These are phyloP conservation scores for Bufotes viridis DNA, from an alignment of 2,797 vertebrate species.

Conservation along the genomic window DNA sequence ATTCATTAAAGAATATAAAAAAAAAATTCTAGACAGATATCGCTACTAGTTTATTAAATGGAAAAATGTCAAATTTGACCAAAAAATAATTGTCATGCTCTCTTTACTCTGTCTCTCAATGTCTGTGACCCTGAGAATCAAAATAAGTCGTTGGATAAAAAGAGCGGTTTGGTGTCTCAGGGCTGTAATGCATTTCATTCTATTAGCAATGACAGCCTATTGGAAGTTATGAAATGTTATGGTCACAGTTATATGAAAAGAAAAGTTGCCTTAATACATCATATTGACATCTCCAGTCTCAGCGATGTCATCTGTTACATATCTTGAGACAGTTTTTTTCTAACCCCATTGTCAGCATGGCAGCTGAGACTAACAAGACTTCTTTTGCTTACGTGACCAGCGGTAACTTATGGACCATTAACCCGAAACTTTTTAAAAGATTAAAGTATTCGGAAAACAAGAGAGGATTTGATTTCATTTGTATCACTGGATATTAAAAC, in stretches of 20 bases:
- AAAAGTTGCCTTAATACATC: constrained; percentile 61
- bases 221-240: constrained; percentile 54
- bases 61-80: constrained; percentile 40
- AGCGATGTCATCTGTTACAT: constrained; percentile 57
- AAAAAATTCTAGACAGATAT: neutral
- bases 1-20: neutral
- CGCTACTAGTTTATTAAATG: constrained; percentile 28
- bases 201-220: constrained; percentile 57
- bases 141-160: constrained; percentile 63
- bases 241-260: constrained; percentile 56
- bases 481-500: no score
- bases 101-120: constrained; percentile 10
- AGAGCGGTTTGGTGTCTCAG: constrained; percentile 64
- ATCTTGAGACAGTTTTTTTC: constrained; percentile 58
- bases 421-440: neutral
- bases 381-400: constrained; percentile 41
- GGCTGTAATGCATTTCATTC: constrained; percentile 56
- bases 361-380: constrained; percentile 51
- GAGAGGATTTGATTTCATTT: no score
- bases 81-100: constrained; percentile 39
- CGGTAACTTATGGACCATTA: constrained; percentile 16
- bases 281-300: constrained; percentile 62
- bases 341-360: constrained; percentile 54
- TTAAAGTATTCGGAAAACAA: neutral
- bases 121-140: constrained; percentile 19